A percentile compares a stretch with the other conserved stretches of the same genome.
phyloP scores from a whole-genome alignment of 2,888 invertebrate genomes.

The Stomorhina lunata region DNA sequence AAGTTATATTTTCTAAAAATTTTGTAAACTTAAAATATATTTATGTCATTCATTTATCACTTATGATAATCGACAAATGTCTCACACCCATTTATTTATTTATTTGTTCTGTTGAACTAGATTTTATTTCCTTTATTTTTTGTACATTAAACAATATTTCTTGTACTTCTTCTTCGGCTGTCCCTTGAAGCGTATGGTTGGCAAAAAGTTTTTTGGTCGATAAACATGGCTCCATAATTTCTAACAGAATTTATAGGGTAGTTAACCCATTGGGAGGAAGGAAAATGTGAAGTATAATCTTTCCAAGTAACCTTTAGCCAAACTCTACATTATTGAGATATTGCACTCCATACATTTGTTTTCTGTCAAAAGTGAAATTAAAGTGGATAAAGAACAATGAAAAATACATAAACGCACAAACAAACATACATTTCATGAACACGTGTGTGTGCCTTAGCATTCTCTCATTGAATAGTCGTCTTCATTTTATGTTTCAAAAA shows the following conservation, averaged over 20 bases:
- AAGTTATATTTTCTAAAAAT: neutral
- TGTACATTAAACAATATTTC: neutral
- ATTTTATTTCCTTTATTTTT: neutral
- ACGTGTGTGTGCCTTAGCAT: no score
- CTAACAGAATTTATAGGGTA: slow-evolving; percentile 31
- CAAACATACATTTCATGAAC: no score
- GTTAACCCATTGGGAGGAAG: slow-evolving; percentile 9
- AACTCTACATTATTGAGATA: no score
- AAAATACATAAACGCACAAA: no score
- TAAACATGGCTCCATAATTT: slow-evolving; percentile 50
- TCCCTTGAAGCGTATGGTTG: slow-evolving; percentile 22
- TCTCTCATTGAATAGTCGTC: no score
- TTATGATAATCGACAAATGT: slow-evolving; percentile 52
- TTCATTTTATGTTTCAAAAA: no score
- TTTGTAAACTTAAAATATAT: neutral
- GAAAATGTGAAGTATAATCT: no score
- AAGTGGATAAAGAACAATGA: no score
- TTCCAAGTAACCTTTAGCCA: no score
- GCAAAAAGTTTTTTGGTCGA: neutral
- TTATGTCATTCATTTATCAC: slow-evolving; percentile 52
- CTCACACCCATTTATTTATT: slow-evolving; percentile 45
- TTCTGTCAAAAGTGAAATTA: no score
- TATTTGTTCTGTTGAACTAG: neutral
- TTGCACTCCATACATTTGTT: no score
- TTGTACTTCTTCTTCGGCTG: neutral